Percentiles rank a stretch among this genome's conserved stretches.
Evolutionary conservation across 2,888 invertebrate genomes (phyloP).

Genomic region (Caenorhabditis wallacei): DNA sequence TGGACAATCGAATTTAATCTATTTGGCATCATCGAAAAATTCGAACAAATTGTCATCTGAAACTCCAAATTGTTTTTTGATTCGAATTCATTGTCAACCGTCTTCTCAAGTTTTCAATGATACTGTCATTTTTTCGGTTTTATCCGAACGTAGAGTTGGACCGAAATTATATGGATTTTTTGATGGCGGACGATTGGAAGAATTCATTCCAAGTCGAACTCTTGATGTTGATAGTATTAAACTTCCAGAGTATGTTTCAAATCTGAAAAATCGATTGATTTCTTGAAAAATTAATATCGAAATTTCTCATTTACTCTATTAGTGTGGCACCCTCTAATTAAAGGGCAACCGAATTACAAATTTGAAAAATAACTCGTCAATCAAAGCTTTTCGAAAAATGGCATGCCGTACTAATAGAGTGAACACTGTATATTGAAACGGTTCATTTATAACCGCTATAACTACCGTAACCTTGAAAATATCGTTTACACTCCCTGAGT

Average conservation of each 20-base stretch:
- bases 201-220: constrained; percentile 88
- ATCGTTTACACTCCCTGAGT: too few species aligned
- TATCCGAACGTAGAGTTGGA: constrained; percentile 93
- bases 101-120: constrained; percentile 90
- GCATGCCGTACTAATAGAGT: too few species aligned
- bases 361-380: too few species aligned
- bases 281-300: too few species aligned
- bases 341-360: too few species aligned
- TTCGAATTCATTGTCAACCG: constrained; percentile 56
- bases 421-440: too few species aligned
- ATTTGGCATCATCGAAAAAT: constrained; percentile 26
- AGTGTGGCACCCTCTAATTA: too few species aligned
- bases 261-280: too few species aligned
- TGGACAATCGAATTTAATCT: constrained; percentile 59
- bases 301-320: too few species aligned
- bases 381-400: too few species aligned
- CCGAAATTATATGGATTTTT: constrained; percentile 96
- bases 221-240: constrained; percentile 28
- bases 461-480: too few species aligned
- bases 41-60: constrained; percentile 84
- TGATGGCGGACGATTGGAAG: constrained; percentile 95
- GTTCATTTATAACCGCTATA: too few species aligned
- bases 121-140: constrained; percentile 94
- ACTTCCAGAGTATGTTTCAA: constrained; percentile 31
- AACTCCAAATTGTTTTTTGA: constrained; percentile 25